These are phyloP conservation scores for Haplochromis burtoni DNA, from an alignment of 2,113 vertebrate species.

Conservation along the genomic window DNA sequence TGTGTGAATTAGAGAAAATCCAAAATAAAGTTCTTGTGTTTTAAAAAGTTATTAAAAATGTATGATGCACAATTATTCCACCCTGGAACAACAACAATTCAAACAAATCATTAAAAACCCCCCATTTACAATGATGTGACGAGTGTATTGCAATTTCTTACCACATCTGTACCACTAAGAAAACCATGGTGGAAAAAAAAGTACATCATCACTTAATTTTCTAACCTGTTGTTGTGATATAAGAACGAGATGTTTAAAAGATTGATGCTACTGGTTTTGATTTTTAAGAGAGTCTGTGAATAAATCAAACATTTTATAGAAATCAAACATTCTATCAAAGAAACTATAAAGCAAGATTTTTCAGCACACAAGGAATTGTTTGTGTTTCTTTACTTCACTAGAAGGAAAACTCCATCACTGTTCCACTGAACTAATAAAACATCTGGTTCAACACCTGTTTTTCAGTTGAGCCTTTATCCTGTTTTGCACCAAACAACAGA, in stretches of 20 bases:
- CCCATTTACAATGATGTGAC: background rate
- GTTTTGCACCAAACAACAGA: background rate
- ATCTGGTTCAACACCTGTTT: background rate
- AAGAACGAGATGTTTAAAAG: background rate
- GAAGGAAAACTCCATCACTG: background rate
- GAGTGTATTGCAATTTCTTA: background rate
- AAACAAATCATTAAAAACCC: fast-evolving
- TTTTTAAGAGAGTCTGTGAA: background rate
- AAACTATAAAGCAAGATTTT: background rate
- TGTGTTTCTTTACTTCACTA: background rate
- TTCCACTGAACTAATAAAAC: background rate
- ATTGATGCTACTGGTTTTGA: background rate
- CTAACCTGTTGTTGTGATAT: background rate
- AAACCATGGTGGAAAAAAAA: background rate
- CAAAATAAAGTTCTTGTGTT: background rate
- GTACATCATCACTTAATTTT: background rate
- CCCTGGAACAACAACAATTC: background rate
- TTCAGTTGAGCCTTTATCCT: background rate
- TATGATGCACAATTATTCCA: background rate
- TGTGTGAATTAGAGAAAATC: background rate
- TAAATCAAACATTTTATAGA: background rate
- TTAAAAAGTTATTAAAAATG: background rate
- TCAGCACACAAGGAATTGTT: background rate
- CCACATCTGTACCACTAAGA: background rate
- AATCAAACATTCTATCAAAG: background rate